Conservation (phyloP, 2,888 invertebrate genomes). For the Pinctada fucata region DNA sequence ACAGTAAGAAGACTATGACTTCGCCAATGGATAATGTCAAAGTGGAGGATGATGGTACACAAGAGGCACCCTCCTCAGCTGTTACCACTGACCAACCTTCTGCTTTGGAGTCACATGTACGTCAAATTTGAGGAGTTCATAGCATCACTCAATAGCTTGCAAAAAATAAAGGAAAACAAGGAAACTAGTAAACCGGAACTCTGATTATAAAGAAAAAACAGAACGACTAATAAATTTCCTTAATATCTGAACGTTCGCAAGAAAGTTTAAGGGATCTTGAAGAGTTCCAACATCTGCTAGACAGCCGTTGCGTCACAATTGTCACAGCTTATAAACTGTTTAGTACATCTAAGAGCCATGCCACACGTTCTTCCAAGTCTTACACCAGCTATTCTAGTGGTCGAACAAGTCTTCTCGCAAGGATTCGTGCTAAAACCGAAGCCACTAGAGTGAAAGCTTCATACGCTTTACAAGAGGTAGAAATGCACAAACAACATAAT, state of each 20-base stretch:
- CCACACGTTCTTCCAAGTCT: background rate
- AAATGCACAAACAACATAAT: no score
- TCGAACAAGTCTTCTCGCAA: background rate
- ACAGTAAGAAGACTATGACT: no score
- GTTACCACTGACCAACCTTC: no score
- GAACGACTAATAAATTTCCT: background rate
- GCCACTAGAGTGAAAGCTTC: no score
- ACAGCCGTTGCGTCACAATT: background rate
- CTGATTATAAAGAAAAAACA: background rate
- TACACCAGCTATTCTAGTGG: background rate
- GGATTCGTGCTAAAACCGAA: no score
- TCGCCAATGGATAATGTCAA: no score
- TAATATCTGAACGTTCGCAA: background rate
- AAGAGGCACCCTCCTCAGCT: no score
- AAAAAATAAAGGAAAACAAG: background rate
- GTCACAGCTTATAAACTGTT: background rate
- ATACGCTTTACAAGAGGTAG: no score
- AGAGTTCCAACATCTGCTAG: background rate
- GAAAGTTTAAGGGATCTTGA: background rate
- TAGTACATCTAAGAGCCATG: background rate
- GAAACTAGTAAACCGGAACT: background rate
- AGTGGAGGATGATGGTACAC: no score
- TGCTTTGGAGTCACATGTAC: background rate
- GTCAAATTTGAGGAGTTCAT: no score
- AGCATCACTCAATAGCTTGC: no score